Evolutionary conservation across 2,888 invertebrate species (phyloP), one percentile per base, ranked within the genome.

Genomic region (Luperina testacea): DNA sequence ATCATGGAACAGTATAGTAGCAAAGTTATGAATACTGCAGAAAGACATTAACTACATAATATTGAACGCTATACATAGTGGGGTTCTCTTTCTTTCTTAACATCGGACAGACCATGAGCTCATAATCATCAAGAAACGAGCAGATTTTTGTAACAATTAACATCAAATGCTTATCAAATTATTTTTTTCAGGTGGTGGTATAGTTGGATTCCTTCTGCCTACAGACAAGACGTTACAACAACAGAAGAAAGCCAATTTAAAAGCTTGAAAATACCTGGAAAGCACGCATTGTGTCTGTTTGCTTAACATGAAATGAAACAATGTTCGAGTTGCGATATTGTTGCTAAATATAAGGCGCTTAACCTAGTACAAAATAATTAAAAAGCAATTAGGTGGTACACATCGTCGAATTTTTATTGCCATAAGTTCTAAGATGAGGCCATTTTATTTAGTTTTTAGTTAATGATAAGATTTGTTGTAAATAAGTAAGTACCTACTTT

Each of bases 131-230:
- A n/a, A 67, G 15, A 15, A 42, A 42, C 17, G 6, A n/a, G 45
- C 17, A 9, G 6, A 27, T 27, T 45, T 68, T 68, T 27, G 2
- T n/a, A 42, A 6, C 38, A 8, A 27, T 59, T 7, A 17, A 24
- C 32, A 3, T n/a, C 17, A 15, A 53, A 24, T 53, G 9, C 42
- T 45, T 24, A 64, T 2, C 11, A 48, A 65, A 27, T 42, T 15
- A 15, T 17, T 38, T 45, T 74, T 95, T 93, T 11, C 93, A 96
- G 96, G 88, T 84, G 95, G 95, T 2, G 95, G 94, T 0, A 0
- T 94, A 0, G 77, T 95, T 0, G 95, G 92, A 0, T 89, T 95
- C 0, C 81, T 96, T 2, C 85, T 96, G n/a, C 96, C 96, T 0
- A 87, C 92, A 11, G 94, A 95, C 1, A 87, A 85, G 45, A 85